Percentiles rank a stretch among this genome's conserved stretches.
These are phyloP conservation scores for Riparia riparia DNA, from an alignment of 2,113 vertebrate genomes.

Conservation along the genomic window DNA sequence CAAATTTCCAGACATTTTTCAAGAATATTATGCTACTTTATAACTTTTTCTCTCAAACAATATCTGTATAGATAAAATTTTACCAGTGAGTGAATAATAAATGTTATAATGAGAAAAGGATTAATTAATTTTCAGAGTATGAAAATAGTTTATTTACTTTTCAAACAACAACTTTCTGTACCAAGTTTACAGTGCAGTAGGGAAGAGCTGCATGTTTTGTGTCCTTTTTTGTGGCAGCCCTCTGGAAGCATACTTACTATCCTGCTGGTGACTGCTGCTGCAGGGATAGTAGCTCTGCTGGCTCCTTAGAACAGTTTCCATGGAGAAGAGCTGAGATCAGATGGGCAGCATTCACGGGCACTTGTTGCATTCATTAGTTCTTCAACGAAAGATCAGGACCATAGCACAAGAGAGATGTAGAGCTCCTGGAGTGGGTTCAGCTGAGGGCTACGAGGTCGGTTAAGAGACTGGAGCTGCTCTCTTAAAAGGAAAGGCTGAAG, in stretches of 20 bases:
- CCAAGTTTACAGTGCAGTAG: background rate
- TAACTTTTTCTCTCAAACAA: background rate
- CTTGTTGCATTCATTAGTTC: background rate
- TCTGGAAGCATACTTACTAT: background rate
- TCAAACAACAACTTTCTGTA: background rate
- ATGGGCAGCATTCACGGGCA: background rate
- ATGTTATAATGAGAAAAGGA: slow-evolving; percentile 7
- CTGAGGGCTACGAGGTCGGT: fast-evolving
- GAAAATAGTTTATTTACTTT: background rate
- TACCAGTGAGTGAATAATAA: slow-evolving; percentile 13
- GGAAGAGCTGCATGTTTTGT: background rate
- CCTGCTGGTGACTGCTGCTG: background rate
- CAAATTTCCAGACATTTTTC: background rate
- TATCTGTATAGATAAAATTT: background rate
- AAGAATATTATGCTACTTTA: slow-evolving; percentile 17
- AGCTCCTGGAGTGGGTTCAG: background rate
- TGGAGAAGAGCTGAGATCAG: background rate
- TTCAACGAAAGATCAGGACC: background rate
- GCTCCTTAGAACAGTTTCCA: background rate
- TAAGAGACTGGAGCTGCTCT: background rate
- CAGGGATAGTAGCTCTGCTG: background rate
- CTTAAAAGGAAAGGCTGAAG: background rate
- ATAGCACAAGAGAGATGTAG: no score
- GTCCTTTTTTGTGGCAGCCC: background rate
- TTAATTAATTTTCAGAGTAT: background rate